Base-by-base conservation (phyloP, 1,140 invertebrate genomes). In the Hesperophylax magnus region DNA sequence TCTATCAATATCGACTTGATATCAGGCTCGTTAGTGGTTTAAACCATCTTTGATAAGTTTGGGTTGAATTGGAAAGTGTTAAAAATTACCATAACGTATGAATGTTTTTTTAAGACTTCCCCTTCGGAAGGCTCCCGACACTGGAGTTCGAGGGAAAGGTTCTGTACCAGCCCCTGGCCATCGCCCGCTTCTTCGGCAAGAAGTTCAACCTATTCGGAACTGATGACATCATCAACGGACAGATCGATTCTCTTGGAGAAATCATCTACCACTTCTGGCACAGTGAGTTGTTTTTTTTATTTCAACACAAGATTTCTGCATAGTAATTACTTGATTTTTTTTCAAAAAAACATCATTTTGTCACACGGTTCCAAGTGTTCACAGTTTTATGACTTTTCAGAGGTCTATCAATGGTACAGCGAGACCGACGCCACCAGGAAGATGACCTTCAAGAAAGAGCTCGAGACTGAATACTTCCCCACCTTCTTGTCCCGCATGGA, bases 101-200 rank as follows among this genome's bases (percentile, higher is more conserved):
- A 39, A 6, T 8, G 15, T 24, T 61, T 47, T 60, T 72, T 72
- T 15, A 34, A 79, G 78, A 39, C 34, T 53, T 61, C 31, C 95
- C 95, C 18, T 95, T 94, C 87, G 94, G 94, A 9, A 93, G 95
- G 87, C 87, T 95, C 58, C 96, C 95, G 0, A 89, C 95, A 17
- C 86, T 97, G 79, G 93, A 95, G 86, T 88, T 94, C 17, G 93
- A 96, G 85, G 95, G 93, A 15, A 93, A 93, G 84, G 87, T 90
- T 71, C 87, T 94, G n/a, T 90, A 92, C 85, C 95, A 96, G 87
- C 93, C 93, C 78, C 86, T 91, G 60, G 93, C 95, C 53, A 95
- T 96, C 85, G 91, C 89, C 56, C 91, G 94, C 34, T 96, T 93
- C 85, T 87, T 95, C 24, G 95, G 94, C 7, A 94, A 92, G 84